Conservation (phyloP, 1,140 invertebrate species). For the Panonychus citri region DNA sequence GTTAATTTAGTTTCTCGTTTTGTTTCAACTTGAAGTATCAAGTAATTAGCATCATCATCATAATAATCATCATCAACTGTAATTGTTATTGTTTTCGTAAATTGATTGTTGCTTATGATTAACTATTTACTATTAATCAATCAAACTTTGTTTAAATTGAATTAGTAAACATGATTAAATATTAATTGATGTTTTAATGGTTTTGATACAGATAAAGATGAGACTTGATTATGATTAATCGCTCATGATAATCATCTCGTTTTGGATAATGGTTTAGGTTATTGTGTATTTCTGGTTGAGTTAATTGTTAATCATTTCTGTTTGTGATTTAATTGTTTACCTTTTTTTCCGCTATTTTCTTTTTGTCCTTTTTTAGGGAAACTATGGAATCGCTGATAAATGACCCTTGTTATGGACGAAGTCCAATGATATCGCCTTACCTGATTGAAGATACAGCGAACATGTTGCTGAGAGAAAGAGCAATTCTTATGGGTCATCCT, state of each 20-base stretch:
- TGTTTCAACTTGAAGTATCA: too few relatives aligned
- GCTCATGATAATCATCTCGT: too few relatives aligned
- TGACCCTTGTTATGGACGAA: constrained; percentile 20
- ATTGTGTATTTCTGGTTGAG: not conserved
- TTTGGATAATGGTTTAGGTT: too few relatives aligned
- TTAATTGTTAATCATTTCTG: not conserved
- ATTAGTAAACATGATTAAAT: not conserved
- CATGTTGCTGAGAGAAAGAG: constrained; percentile 3
- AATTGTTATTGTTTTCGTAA: too few relatives aligned
- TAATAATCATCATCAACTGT: not conserved
- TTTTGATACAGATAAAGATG: too few relatives aligned
- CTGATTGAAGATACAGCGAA: constrained; percentile 13
- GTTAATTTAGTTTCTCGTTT: too few relatives aligned
- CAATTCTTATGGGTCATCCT: not conserved
- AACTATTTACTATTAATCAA: too few relatives aligned
- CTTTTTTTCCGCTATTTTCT: not conserved
- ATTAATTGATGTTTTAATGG: not conserved
- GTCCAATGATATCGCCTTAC: constrained; percentile 13
- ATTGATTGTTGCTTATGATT: too few relatives aligned
- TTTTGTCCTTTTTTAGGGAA: constrained; percentile 16
- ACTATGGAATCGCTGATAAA: constrained; percentile 23
- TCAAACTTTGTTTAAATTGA: too few relatives aligned
- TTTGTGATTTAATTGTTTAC: not conserved
- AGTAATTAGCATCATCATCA: too few relatives aligned
- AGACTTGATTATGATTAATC: too few relatives aligned